Base-by-base conservation (phyloP, 92 coral and sea anemone genomes). In the Muricea muricata region DNA sequence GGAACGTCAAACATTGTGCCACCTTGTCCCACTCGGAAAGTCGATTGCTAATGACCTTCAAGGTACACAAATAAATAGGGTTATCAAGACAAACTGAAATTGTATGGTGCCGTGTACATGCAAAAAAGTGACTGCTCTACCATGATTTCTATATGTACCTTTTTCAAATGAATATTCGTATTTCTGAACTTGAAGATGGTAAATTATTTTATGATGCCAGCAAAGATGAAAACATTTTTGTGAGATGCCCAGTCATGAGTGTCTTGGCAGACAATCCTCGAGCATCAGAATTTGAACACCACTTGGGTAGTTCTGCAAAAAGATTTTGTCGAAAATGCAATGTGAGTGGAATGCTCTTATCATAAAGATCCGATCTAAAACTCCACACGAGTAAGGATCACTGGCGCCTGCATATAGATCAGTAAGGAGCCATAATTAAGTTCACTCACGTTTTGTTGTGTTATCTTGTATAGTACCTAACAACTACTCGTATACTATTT, bases 251-350 rank as follows among this genome's bases (percentile, higher is more conserved):
- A 23, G 46, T 75, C 12, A 12, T 75, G 46, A 35, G 81, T 48
- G 60, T 75, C 65, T 42, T 55, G 23, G 81, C 81, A 24, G 81
- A 75, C 35, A 75, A 75, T 52, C 81, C 81, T 18, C 63, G 65
- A 48, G 35, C 81, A 47, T 48, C 81, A 20, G 81, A 75, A n/a
- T 75, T 75, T 47, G 81, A 46, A 18, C 81, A 75, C 21, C 81
- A 50, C 46, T 33, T 75, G 57, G 81, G 81, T 11, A 75, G 65
- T 23, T 42, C 40, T 75, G 81, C 81, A 48, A 75, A 48, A 26
- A 75, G 13, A 32, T 75, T 75, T 54, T 75, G 78, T 37, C 46
- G 75, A 35, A 69, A 69, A 35, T 69, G 75, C 20, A 31, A 69
- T 69, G 75, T 69, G 25, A 34, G 75, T 32, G 17, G 46, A 2